A percentile compares a stretch with the other conserved stretches of the same genome.
Conservation (phyloP, 1,140 invertebrate species). For the Pseudomyrmex flavicornis region DNA sequence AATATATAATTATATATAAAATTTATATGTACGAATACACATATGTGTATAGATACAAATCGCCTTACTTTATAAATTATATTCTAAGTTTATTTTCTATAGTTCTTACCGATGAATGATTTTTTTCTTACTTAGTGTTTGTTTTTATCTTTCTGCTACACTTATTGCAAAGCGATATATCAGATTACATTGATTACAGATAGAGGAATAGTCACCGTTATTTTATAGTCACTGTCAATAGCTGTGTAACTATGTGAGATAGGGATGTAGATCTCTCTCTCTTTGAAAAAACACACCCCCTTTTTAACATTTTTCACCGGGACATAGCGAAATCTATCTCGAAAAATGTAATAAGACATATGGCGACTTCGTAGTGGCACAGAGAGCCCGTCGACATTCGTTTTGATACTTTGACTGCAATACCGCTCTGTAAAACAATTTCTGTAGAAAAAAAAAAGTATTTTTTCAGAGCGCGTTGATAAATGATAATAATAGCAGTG, state of each 20-base stretch:
- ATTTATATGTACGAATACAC: too few relatives aligned
- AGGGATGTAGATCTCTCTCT: constrained; percentile 42
- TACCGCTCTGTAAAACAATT: constrained; percentile 36
- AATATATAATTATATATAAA: too few relatives aligned
- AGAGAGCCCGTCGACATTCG: background rate
- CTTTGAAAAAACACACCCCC: background rate
- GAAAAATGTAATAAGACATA: constrained; percentile 5
- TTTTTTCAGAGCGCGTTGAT: constrained; percentile 13
- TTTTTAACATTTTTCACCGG: constrained; percentile 45
- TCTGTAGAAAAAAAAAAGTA: constrained; percentile 46
- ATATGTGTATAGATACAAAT: constrained; percentile 57
- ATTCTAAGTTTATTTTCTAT: constrained; percentile 81
- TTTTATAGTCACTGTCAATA: constrained; percentile 7
- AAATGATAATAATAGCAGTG: constrained; percentile 18
- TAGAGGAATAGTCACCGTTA: constrained; percentile 19
- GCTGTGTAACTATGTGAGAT: constrained; percentile 30
- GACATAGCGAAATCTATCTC: constrained; percentile 33
- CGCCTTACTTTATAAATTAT: constrained; percentile 73
- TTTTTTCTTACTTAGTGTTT: constrained; percentile 74
- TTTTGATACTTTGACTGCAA: constrained; percentile 47
- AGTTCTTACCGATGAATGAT: constrained; percentile 74
- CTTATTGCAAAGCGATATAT: constrained; percentile 68
- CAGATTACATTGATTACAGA: constrained; percentile 52
- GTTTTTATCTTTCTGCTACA: constrained; percentile 82
- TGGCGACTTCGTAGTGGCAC: constrained; percentile 4